Base-by-base conservation (phyloP, 2,888 invertebrate genomes). In the Eueremaeus valkanovi region DNA sequence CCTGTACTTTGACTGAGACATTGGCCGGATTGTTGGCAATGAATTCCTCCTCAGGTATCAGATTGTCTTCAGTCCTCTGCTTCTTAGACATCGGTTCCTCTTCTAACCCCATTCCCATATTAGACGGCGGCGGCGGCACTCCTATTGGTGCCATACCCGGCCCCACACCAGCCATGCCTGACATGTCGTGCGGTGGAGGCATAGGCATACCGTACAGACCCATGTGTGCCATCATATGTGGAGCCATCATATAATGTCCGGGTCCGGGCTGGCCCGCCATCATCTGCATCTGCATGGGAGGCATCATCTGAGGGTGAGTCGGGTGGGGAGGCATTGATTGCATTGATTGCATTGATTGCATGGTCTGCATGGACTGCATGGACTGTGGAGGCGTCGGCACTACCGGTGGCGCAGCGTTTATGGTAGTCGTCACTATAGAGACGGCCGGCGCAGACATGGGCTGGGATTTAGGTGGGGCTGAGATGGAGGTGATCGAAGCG, bases 81-180 rank as follows among this genome's bases (percentile, higher is more conserved):
- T 93, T 92, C 85, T 98, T 98, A 76, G 89, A 86, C 0, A 91
- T 88, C 0, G 95, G 94, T 81, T 92, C 94, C 76, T 95, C 95
- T 27, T 82, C 81, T 9, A 55, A 55, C 33, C 85, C 83, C 2
- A 84, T 84, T 21, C 76, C 75, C 13, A 77, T 58, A 63, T 33
- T 63, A 24, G 21, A 9, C 1, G 63, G 63, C 29, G 63, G 63
- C 29, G 68, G 36, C 16, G 74, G 40, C 61, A 76, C 73, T n/a
- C 74, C 76, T 16, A 77, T 75, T 13, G 77, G 75, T 40, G 79
- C 77, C 70, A 86, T 86, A 77, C 83, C 81, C 24, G 70, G 36
- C 27, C 29, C 75, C 73, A 36, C 55, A n/a, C 58, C 49, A 3
- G 72, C 75, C 73, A 36, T 63, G 16, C 58, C 49, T 6, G 72